phyloP scores from a whole-genome alignment of 2,888 invertebrate species.

The Catocala fraxini region DNA sequence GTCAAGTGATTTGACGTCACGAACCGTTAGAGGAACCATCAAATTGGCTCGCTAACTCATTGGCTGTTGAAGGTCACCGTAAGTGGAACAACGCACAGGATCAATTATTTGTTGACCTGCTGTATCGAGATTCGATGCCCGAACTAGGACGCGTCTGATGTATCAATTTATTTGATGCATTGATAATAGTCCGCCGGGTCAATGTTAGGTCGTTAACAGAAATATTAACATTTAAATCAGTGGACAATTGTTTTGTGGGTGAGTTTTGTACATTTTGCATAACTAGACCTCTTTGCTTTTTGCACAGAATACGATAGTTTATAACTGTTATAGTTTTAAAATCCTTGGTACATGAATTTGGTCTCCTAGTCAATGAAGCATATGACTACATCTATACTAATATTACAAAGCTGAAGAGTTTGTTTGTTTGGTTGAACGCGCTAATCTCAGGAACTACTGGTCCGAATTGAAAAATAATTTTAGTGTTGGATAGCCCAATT shows the following conservation, averaged over 20 bases:
- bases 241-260: not conserved
- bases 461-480: no score
- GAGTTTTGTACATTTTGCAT: no score
- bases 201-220: conserved; percentile 42
- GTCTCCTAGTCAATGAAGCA: no score
- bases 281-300: no score
- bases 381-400: no score
- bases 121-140: conserved; percentile 71
- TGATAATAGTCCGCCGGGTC: conserved; percentile 43
- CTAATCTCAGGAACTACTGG: no score
- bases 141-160: conserved; percentile 57
- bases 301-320: no score
- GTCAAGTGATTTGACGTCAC: conserved; percentile 45
- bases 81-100: conserved; percentile 62
- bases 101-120: conserved; percentile 79
- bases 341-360: no score
- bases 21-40: conserved; percentile 40
- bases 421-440: no score
- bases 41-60: conserved; percentile 52
- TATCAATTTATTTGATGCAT: conserved; percentile 58
- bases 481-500: no score
- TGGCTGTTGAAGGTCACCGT: conserved; percentile 66
- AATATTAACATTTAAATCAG: not conserved
- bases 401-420: no score
- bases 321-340: no score